A percentile compares a stretch with the other conserved stretches of the same genome.
Conservation (phyloP, 2,797 vertebrate genomes). For the Allobates femoralis region DNA sequence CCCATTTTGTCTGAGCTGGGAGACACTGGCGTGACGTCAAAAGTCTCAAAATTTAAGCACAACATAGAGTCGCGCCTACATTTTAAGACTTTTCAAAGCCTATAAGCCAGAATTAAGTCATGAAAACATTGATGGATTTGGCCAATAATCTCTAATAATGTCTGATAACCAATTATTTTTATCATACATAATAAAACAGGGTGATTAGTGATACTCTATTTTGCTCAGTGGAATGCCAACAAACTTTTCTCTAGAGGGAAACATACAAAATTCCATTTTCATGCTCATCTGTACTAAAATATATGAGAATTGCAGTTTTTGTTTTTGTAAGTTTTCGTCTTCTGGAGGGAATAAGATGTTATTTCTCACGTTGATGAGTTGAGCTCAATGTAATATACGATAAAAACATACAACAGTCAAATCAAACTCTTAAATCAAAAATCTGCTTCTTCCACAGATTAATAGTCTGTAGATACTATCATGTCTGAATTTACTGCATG, state of each 20-base stretch:
- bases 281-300: neutral
- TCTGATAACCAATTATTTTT: neutral
- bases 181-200: neutral
- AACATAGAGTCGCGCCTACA: too few species aligned
- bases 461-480: conserved; percentile 6
- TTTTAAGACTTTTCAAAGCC: too few species aligned
- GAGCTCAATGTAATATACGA: neutral
- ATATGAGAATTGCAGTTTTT: neutral
- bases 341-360: neutral
- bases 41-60: too few species aligned
- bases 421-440: conserved; percentile 20
- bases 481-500: neutral
- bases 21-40: too few species aligned
- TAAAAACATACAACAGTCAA: conserved; percentile 3
- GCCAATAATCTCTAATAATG: neutral
- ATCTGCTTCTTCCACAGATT: neutral
- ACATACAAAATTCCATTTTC: neutral
- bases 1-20: too few species aligned
- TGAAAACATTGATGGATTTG: too few species aligned
- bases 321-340: neutral
- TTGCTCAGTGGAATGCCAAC: neutral
- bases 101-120: too few species aligned
- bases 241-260: neutral
- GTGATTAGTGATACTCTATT: neutral
- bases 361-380: too few species aligned